Conservation (phyloP, 1,140 invertebrate genomes). For the Apis dorsata region DNA sequence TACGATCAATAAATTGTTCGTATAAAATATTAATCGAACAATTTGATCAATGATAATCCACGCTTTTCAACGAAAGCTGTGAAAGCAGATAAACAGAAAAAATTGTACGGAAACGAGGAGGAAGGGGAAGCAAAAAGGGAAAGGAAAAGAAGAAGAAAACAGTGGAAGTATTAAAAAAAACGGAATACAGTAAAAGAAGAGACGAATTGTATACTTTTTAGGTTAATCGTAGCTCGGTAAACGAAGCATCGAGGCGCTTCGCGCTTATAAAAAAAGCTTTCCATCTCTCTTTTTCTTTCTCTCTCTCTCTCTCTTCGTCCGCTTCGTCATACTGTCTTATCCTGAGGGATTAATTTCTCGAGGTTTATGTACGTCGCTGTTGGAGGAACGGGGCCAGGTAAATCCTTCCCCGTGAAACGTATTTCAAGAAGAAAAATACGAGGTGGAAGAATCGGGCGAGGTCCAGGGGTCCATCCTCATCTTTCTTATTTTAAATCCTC, state of each 20-base stretch:
- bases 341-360: constrained; percentile 70
- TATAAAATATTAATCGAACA: no score
- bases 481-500: constrained; percentile 52
- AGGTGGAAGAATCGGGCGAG: constrained; percentile 52
- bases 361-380: constrained; percentile 67
- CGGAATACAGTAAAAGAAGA: constrained; percentile 17
- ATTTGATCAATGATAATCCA: no score
- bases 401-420: constrained; percentile 62
- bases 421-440: constrained; percentile 63
- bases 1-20: no score
- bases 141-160: neutral
- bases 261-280: constrained; percentile 59
- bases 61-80: neutral
- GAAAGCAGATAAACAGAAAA: neutral
- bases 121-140: constrained; percentile 2
- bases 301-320: constrained; percentile 34
- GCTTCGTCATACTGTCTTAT: constrained; percentile 69
- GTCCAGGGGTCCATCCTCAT: neutral
- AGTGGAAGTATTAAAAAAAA: constrained; percentile 14
- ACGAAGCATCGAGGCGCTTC: constrained; percentile 62
- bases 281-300: constrained; percentile 31
- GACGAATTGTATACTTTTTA: constrained; percentile 63
- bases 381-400: constrained; percentile 57
- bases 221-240: constrained; percentile 68
- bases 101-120: neutral